Evolutionary conservation across 1,140 invertebrate genomes (phyloP).

Genomic region (Euura lappo): DNA sequence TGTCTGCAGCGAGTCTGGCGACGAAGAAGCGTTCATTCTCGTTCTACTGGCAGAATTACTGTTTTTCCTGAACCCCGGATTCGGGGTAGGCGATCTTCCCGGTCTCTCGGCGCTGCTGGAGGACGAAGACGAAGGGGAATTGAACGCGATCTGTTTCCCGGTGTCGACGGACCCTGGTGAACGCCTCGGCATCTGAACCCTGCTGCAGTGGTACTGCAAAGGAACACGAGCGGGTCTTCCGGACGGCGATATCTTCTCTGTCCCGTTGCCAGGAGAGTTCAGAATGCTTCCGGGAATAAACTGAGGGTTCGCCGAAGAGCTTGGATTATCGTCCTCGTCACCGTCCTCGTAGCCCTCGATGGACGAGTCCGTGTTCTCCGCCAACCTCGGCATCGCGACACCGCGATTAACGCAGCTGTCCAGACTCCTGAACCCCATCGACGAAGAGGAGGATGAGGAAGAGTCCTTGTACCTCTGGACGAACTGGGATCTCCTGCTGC

Average conservation of each 20-base stretch:
- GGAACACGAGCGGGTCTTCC: constrained; percentile 37
- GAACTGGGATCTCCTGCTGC: constrained; percentile 59
- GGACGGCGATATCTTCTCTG: constrained; percentile 56
- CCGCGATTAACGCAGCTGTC: constrained; percentile 59
- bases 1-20: constrained; percentile 54
- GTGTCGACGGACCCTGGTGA: constrained; percentile 58
- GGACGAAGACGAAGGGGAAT: constrained; percentile 59
- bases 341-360: constrained; percentile 65
- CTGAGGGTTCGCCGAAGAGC: constrained; percentile 55
- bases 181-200: constrained; percentile 46
- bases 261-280: constrained; percentile 47
- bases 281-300: constrained; percentile 33
- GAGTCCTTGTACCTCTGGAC: constrained; percentile 62
- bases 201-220: constrained; percentile 44
- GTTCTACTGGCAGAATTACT: constrained; percentile 38
- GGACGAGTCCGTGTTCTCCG: constrained; percentile 66
- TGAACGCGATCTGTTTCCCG: constrained; percentile 52
- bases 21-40: constrained; percentile 47
- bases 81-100: constrained; percentile 50
- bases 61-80: constrained; percentile 43
- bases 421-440: constrained; percentile 65
- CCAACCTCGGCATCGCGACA: constrained; percentile 60
- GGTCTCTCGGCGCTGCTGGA: constrained; percentile 55
- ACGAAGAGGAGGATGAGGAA: constrained; percentile 64
- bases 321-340: constrained; percentile 63